Base-by-base conservation (phyloP, 2,888 invertebrate genomes). In the Nymphalis c-album region DNA sequence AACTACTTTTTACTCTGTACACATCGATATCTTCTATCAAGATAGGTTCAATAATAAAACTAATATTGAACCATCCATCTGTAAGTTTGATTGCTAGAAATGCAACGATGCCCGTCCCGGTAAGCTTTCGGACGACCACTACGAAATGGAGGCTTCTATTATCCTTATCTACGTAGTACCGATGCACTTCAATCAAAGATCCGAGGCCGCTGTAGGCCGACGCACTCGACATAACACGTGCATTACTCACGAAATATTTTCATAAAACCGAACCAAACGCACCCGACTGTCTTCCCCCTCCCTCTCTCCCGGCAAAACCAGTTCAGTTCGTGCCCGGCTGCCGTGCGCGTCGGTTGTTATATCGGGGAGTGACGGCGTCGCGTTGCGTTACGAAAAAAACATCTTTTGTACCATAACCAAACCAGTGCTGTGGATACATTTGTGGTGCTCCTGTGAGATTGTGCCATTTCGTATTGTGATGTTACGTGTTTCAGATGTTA, bases 161-260 rank as follows among this genome's bases (percentile, higher is more conserved):
- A 84, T 81, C 82, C 85, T 77, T 81, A 85, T 83, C 83, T 82
- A 81, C 80, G 79, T 74, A 74, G 78, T 75, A 76, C 73, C 79
- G 79, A 75, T 87, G 86, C 85, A 87, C 84, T 83, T 86, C 87
- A 90, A 90, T 90, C 88, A 87, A 85, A 87, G 85, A 85, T 77
- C 81, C 82, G 86, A 90, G 90, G 90, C 85, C 89, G 88, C 82
- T 85, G 83, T 90, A 88, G 91, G 90, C 87, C 91, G 90, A 87
- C 90, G 91, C 90, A 88, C 90, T 90, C 87, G 80, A 85, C 88
- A 91, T 90, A 90, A 88, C 92, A 91, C 91, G 92, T 91, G 92
- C 90, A 91, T 92, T 91, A 91, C 91, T 91, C 92, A 92, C 92
- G 86, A 92, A 91, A 92, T 92, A 92, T 92, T 91, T 92, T 91